Percentiles rank a stretch among this genome's conserved stretches.
These are phyloP conservation scores for Vimba vimba DNA, from an alignment of 2,113 vertebrate species.

Conservation along the genomic window DNA sequence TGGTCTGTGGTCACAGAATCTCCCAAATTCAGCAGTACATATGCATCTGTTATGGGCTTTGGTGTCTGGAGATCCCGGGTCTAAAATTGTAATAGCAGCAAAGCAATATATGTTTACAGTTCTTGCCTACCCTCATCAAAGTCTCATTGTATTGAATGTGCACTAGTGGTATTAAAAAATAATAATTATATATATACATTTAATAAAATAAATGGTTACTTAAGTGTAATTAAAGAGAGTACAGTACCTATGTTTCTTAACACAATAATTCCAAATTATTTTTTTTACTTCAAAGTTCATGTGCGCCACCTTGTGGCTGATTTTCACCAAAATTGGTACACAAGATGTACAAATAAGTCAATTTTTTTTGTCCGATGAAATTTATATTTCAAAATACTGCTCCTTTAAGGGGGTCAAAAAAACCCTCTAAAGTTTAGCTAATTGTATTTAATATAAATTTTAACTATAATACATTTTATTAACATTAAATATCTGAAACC, in stretches of 20 bases:
- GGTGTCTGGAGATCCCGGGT: conserved; percentile 80
- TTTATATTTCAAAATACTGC: no score
- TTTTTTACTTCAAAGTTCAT: neutral
- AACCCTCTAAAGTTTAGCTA: neutral
- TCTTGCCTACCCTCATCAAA: neutral
- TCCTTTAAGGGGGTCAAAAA: neutral
- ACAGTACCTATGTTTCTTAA: neutral
- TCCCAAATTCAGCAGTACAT: conserved; percentile 90
- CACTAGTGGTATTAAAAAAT: neutral
- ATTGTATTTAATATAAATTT: neutral
- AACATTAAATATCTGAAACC: neutral
- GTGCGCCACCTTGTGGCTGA: no score
- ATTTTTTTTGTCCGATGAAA: no score
- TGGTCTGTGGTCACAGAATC: conserved; percentile 98
- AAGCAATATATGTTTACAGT: neutral
- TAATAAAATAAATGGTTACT: no score
- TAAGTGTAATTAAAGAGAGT: no score
- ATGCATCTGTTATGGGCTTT: conserved; percentile 82
- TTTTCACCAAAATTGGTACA: no score
- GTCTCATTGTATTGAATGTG: neutral
- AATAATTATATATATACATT: no score
- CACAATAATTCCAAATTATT: neutral
- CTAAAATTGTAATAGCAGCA: conserved; percentile 64
- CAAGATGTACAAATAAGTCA: no score
- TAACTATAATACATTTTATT: neutral